Evolutionary conservation across 1,140 invertebrate species (phyloP), one percentile per base, ranked within the genome.

Genomic region (Delia radicum): DNA sequence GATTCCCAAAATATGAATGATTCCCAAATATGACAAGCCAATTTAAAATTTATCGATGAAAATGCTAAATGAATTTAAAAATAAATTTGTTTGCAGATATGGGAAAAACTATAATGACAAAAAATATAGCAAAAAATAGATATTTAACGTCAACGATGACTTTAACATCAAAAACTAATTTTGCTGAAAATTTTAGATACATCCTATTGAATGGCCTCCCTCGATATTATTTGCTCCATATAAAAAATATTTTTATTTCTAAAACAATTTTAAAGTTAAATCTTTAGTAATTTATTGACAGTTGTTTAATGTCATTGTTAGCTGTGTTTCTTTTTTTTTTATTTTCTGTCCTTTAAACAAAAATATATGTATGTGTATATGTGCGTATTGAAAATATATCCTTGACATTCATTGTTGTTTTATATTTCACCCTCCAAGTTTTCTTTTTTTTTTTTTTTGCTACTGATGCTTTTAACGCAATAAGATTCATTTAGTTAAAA

Each of bases 221-320:
- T 63, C 13, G 10, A 21, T 61, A 21, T 63, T 27, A 8, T 27
- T 63, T 65, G 62, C 27, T 31, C 28, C 62, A 65, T 27, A 7
- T 26, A 63, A 24, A 24, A 65, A 65, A 18, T 24, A 7, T 55
- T 55, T 21, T 55, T 55, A 8, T 55, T 21, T 21, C n/a, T 7
- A 37, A 69, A 69, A 69, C 27, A 69, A 69, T 69, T 69, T 69
- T 15, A 69, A 67, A 69, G 31, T 31, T 69, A 21, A 33, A 69
- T 69, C 31, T 33, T 33, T 31, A 24, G 65, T 69, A 37, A 69
- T 69, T 69, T 69, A 69, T 69, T 69, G 65, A 33, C 65, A 69
- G 65, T 69, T 69, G 65, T 69, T 37, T 33, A 33, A 69, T 69
- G 65, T 33, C 65, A 69, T 69, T 69, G 65, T 21, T 12, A n/a